Percentiles rank a stretch among this genome's conserved stretches.
Evolutionary conservation across 2,888 invertebrate genomes (phyloP).

Genomic region (Athripsodes cinereus): DNA sequence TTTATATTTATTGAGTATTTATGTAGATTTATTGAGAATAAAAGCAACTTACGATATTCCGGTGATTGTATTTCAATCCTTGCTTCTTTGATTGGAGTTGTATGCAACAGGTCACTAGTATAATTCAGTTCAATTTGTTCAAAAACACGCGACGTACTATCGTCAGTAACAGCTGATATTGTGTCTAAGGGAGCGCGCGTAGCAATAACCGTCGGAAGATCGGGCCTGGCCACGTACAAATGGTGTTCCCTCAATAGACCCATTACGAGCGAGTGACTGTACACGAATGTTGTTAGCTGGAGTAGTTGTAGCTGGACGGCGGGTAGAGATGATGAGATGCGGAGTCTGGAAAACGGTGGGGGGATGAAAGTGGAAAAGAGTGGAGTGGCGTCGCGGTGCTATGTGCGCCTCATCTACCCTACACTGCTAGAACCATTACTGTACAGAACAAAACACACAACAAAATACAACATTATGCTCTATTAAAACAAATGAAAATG

Average conservation of each 20-base stretch:
- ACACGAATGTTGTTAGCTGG: constrained; percentile 9
- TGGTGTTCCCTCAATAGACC: constrained; percentile 16
- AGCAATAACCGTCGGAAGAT: constrained; percentile 1
- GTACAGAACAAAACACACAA: no score
- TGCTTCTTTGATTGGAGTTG: not conserved
- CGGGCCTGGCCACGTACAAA: constrained; percentile 8
- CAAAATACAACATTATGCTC: no score
- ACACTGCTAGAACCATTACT: not conserved
- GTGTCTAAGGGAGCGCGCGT: not conserved
- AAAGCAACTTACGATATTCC: constrained; percentile 6
- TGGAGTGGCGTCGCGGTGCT: not conserved
- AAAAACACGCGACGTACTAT: constrained; percentile 5
- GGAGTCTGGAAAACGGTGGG: not conserved
- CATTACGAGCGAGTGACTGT: constrained; percentile 21
- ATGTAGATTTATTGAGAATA: no score
- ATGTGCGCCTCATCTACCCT: not conserved
- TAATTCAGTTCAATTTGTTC: constrained; percentile 3
- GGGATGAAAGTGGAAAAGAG: not conserved
- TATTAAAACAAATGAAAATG: no score
- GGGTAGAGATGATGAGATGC: not conserved
- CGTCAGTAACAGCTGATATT: not conserved
- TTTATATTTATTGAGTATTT: no score
- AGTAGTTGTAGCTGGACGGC: no score
- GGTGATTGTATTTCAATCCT: constrained; percentile 1
- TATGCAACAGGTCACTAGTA: constrained; percentile 16